These are phyloP conservation scores for Lathamus discolor DNA, from an alignment of 2,113 vertebrate genomes.

Conservation along the genomic window DNA sequence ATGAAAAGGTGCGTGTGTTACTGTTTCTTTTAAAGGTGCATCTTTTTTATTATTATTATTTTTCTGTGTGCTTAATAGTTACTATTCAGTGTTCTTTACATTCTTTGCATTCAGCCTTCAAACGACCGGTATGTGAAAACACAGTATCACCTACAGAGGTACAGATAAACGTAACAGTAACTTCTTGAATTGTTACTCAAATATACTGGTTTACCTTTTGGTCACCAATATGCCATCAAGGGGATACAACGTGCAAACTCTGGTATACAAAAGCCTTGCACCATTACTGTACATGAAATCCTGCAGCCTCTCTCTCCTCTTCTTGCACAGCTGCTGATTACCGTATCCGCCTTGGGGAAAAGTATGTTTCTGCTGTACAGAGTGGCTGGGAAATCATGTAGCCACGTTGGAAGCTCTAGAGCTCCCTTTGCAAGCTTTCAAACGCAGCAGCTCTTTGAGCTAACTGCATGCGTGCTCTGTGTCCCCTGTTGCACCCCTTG, in stretches of 20 bases:
- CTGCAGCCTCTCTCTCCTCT: not conserved
- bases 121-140: conserved; percentile 17
- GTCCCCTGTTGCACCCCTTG: not conserved
- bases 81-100: conserved; percentile 58
- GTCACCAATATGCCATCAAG: not conserved
- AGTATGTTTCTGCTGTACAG: conserved; percentile 26
- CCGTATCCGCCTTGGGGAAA: not conserved
- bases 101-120: conserved; percentile 54
- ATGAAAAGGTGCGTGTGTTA: conserved; percentile 69
- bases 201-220: conserved; percentile 2
- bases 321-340: conserved; percentile 8
- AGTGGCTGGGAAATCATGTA: conserved; percentile 15
- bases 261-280: conserved; percentile 1
- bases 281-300: conserved; percentile 9
- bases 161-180: not conserved
- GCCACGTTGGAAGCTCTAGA: not conserved
- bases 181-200: not conserved
- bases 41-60: conserved; percentile 14
- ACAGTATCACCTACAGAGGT: not conserved
- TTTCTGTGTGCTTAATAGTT: conserved; percentile 62
- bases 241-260: conserved; percentile 1
- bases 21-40: conserved; percentile 72
- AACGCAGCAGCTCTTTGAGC: conserved; percentile 28
- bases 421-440: conserved; percentile 17
- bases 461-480: not conserved